Evolutionary conservation across 1,140 invertebrate genomes (phyloP).

Genomic region (Ectropis grisescens): DNA sequence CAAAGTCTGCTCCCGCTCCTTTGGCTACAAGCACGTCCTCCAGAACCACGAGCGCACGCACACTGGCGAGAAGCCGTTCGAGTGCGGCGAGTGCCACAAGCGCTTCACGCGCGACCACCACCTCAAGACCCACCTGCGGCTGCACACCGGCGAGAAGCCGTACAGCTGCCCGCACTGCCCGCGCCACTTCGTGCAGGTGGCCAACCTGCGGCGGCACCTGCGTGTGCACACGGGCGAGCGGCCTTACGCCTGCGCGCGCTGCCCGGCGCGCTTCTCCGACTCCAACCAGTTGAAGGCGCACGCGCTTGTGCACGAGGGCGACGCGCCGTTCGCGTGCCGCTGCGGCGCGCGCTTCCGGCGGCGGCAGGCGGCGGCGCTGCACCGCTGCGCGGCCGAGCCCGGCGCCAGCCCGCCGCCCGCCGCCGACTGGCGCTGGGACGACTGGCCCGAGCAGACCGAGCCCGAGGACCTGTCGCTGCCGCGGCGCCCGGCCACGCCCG

Average conservation of each 20-base stretch:
- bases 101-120: slow-evolving; percentile 97
- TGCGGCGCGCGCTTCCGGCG: slow-evolving; percentile 85
- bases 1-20: slow-evolving; percentile 86
- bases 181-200: slow-evolving; percentile 93
- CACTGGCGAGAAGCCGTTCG: too few species aligned
- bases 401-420: slow-evolving; percentile 40
- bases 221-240: slow-evolving; percentile 96
- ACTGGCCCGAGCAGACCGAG: slow-evolving; percentile 86
- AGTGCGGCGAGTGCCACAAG: slow-evolving; percentile 94
- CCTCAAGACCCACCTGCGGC: slow-evolving; percentile 91
- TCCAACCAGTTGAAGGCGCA: slow-evolving; percentile 95
- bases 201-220: slow-evolving; percentile 92
- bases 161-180: slow-evolving; percentile 94
- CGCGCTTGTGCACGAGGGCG: slow-evolving; percentile 88
- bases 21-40: slow-evolving; percentile 95
- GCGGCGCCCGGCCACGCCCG: slow-evolving; percentile 52
- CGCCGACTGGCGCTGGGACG: slow-evolving; percentile 52
- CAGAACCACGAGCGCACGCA: slow-evolving; percentile 96
- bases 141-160: slow-evolving; percentile 95
- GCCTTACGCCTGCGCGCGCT: slow-evolving; percentile 93
- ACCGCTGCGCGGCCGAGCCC: slow-evolving; percentile 78
- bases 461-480: slow-evolving; percentile 82
- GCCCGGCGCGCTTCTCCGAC: slow-evolving; percentile 91
- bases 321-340: slow-evolving; percentile 88
- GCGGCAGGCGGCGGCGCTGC: slow-evolving; percentile 87